Evolutionary conservation across 2,113 vertebrate genomes (phyloP).

Genomic region (Sardina pilchardus): DNA sequence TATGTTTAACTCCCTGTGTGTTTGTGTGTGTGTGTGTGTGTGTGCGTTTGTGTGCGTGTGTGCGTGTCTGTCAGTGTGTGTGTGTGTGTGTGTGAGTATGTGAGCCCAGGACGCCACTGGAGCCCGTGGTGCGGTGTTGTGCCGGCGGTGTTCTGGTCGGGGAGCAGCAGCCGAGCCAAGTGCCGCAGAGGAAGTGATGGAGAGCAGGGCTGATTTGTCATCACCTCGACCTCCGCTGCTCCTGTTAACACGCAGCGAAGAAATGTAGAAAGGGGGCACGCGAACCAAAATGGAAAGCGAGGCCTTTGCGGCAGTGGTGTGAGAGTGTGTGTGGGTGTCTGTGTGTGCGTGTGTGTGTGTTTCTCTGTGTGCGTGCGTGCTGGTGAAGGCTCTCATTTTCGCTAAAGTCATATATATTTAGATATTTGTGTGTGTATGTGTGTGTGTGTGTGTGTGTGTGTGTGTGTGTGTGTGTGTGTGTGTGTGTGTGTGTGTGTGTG

Average conservation of each 20-base stretch:
- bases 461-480: not conserved
- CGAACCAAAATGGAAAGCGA: not conserved
- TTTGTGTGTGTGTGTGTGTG: not conserved
- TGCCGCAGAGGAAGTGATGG: not conserved
- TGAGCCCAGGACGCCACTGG: not conserved
- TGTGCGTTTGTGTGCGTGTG: not conserved
- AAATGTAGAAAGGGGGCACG: not conserved
- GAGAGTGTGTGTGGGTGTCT: not conserved
- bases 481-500: not conserved
- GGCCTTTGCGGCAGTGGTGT: not conserved
- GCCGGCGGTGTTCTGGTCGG: not conserved
- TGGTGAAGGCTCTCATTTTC: not conserved
- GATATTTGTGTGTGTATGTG: too few species aligned
- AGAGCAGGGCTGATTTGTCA: not conserved
- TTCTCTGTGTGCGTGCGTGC: too few species aligned
- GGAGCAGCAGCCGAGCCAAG: not conserved
- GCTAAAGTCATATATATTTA: too few species aligned
- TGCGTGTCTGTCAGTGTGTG: not conserved
- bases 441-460: not conserved
- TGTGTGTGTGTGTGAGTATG: not conserved
- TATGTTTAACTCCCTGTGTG: not conserved
- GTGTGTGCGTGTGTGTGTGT: too few species aligned
- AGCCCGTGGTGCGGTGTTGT: not conserved
- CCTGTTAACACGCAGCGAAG: not conserved
- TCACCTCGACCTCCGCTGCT: conserved; percentile 4